Base-by-base conservation (phyloP, 2,113 vertebrate species). In the Strix uralensis region DNA sequence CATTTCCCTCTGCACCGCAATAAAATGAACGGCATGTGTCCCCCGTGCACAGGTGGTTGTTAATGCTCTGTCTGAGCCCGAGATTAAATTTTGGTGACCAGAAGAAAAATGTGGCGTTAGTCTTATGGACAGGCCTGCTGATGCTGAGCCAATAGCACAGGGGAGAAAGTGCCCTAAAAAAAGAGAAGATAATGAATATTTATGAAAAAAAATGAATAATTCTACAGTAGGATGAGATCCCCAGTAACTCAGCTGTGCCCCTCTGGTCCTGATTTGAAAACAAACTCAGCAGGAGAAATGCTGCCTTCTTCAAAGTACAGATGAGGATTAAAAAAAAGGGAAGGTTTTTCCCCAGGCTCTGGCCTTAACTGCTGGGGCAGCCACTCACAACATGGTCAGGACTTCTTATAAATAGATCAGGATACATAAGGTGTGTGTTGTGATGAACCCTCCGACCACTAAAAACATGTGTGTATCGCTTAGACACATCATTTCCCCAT, bases 401-500 rank as follows among this genome's bases (percentile, higher is more conserved):
- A 40, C 32, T 77, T 71, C n/a, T n/a, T 58, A 55, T 29, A 29
- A 73, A 40, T 3, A 52, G 54, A 7, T 13, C 27, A 27, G 23
- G 32, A 26, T 52, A 52, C 42, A 15, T 23, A 57, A 63, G 22
- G 23, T 38, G 34, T 54, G 51, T 32, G 22, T 34, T 32, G 17
- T 22, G 36, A 40, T 20, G 71, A 81, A 27, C 25, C 20, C 44
- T 69, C 65, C 55, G 71, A 72, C 34, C 34, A 21, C 49, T 75
- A 61, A 63, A 79, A 69, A 3, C 21, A 13, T 0, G 1, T 12
- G 3, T 15, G 21, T 47, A n/a, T 29, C 11, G 2, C 58, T 40
- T 26, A 49, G 32, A 30, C 13, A 55, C 44, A 59, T 42, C 7
- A 23, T 59, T 66, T 44, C n/a, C 49, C 26, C 51, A 38, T 14